These are phyloP conservation scores for Candoia aspera DNA, from an alignment of 2,113 vertebrate genomes.

Conservation along the genomic window DNA sequence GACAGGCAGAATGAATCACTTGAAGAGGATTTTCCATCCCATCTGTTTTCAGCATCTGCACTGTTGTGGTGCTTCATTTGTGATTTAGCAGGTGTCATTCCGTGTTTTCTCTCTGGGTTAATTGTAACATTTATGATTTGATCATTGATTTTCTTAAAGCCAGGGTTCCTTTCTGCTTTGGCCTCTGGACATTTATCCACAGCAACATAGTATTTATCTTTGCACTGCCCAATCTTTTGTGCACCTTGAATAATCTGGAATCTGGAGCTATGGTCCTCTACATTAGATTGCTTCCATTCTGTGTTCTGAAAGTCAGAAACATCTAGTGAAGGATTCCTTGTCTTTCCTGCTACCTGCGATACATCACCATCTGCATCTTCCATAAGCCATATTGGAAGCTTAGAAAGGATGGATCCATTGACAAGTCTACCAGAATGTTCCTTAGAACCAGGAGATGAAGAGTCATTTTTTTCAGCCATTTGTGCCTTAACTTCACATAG, in stretches of 20 bases:
- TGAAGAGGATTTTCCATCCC: not conserved
- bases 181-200: not conserved
- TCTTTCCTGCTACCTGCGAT: fast-evolving
- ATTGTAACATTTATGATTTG: conserved; percentile 61
- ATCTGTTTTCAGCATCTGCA: fast-evolving
- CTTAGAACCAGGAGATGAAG: not conserved
- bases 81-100: not conserved
- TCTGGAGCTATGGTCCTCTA: not conserved
- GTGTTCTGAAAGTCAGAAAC: conserved; percentile 1
- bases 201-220: not conserved
- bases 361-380: not conserved
- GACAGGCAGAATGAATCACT: conserved; percentile 49
- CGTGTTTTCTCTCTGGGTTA: conserved; percentile 4
- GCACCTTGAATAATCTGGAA: not conserved
- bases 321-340: not conserved
- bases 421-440: not conserved
- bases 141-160: conserved; percentile 69
- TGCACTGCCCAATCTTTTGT: not conserved
- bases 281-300: not conserved
- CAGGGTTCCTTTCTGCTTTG: conserved; percentile 37
- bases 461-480: not conserved
- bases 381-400: not conserved
- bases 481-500: conserved; percentile 3
- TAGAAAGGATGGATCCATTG: not conserved
- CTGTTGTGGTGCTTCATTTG: not conserved